phyloP scores from a whole-genome alignment of 2,113 vertebrate genomes.

The Phalacrocorax aristotelis region DNA sequence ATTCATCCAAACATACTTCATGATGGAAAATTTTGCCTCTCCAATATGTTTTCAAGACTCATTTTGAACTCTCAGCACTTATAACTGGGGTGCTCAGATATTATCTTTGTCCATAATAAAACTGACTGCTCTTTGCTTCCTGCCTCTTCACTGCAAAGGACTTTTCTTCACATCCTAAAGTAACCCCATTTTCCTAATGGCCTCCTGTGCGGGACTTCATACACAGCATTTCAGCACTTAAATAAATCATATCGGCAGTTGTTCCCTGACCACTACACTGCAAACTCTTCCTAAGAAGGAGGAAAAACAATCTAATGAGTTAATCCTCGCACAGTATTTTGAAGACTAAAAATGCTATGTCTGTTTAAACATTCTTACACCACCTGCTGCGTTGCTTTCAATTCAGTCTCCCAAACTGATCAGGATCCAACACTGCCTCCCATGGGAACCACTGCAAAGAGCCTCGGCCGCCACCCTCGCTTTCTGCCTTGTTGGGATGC shows the following conservation, averaged over 20 bases:
- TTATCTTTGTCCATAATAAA: neutral
- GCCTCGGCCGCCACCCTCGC: accelerated
- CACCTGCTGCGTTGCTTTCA: neutral
- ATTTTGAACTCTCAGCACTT: neutral
- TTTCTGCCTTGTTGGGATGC: neutral
- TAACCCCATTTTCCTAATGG: constrained; percentile 25
- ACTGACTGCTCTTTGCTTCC: neutral
- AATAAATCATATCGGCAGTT: constrained; percentile 53
- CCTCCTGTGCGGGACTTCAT: constrained; percentile 15
- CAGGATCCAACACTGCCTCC: neutral
- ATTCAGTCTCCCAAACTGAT: constrained; percentile 8
- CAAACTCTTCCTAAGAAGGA: constrained; percentile 9
- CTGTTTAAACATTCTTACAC: constrained; percentile 19
- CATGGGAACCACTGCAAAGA: neutral
- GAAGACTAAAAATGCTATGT: neutral
- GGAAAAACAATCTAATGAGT: constrained; percentile 43
- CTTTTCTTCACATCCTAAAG: neutral
- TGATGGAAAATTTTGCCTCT: neutral
- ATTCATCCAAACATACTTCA: neutral
- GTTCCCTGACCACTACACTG: neutral
- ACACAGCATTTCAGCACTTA: constrained; percentile 39
- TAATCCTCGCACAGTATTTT: constrained; percentile 32
- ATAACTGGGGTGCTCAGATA: neutral
- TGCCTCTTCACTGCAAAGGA: neutral
- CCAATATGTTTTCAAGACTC: neutral